Percentiles rank a stretch among this genome's conserved stretches.
Evolutionary conservation across 2,888 invertebrate species (phyloP).

Genomic region (Liopterus haemorrhoidalis): DNA sequence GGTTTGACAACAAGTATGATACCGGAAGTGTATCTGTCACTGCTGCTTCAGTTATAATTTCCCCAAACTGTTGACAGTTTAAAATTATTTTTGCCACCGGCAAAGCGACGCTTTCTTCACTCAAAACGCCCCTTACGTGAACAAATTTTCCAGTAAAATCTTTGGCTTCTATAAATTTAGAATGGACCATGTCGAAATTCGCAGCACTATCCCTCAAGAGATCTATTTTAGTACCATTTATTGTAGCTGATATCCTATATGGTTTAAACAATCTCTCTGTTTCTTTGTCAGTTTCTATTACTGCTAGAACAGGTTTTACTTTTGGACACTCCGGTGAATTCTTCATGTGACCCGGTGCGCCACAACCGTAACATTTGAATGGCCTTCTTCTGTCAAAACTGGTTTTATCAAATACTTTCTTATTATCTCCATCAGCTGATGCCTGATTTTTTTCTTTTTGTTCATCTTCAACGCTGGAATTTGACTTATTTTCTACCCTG

Average conservation of each 20-base stretch:
- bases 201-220: slow-evolving; percentile 2
- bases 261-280: slow-evolving; percentile 3
- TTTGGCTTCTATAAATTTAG: background rate
- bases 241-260: background rate
- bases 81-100: background rate
- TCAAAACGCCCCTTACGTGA: background rate
- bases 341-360: background rate
- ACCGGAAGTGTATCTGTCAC: background rate
- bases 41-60: slow-evolving; percentile 5
- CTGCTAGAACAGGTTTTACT: background rate
- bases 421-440: background rate
- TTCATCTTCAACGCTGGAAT: too few relatives aligned
- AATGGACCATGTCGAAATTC: background rate
- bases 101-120: slow-evolving; percentile 4
- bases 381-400: slow-evolving; percentile 8
- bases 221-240: background rate
- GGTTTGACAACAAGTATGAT: slow-evolving; percentile 4
- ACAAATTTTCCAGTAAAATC: slow-evolving; percentile 4
- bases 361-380: slow-evolving; percentile 7
- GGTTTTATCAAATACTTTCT: slow-evolving; percentile 1
- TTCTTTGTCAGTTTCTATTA: background rate
- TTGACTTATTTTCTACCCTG: too few relatives aligned
- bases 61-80: background rate
- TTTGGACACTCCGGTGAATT: slow-evolving; percentile 7
- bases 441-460: too few relatives aligned